A percentile compares a stretch with the other conserved stretches of the same genome.
These are phyloP conservation scores for Thysanoteuthis rhombus DNA, from an alignment of 2,888 invertebrate species.

Conservation along the genomic window DNA sequence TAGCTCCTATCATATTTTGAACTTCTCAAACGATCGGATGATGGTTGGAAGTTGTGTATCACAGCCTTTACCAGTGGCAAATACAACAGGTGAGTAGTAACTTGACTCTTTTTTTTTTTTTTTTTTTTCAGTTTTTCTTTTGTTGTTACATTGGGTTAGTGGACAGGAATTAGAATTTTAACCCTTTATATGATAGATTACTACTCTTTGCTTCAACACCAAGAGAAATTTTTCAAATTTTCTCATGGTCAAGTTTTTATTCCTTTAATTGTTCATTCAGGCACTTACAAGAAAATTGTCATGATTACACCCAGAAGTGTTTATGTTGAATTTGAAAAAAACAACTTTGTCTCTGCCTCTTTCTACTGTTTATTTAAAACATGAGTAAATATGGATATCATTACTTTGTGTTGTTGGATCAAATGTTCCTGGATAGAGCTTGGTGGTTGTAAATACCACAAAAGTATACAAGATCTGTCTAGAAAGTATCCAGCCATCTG, in stretches of 20 bases:
- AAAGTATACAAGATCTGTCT: too few species aligned
- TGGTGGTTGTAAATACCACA: too few species aligned
- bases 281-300: not conserved
- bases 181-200: not conserved
- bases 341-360: too few species aligned
- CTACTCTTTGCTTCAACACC: not conserved
- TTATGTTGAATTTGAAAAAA: not conserved
- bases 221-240: not conserved
- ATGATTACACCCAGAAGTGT: not conserved
- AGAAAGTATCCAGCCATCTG: too few species aligned
- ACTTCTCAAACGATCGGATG: slow-evolving; percentile 67
- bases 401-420: too few species aligned
- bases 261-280: not conserved
- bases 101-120: not conserved
- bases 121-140: not conserved
- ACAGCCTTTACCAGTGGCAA: slow-evolving; percentile 62
- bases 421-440: too few species aligned
- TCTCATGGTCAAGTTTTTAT: not conserved
- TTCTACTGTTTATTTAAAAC: too few species aligned
- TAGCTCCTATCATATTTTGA: slow-evolving; percentile 70
- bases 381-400: too few species aligned
- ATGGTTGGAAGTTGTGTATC: slow-evolving; percentile 70
- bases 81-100: slow-evolving; percentile 57
- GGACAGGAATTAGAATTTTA: not conserved
- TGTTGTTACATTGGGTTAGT: not conserved